Evolutionary conservation across 2,888 invertebrate genomes (phyloP).

Genomic region (Rhogogaster chlorosoma): DNA sequence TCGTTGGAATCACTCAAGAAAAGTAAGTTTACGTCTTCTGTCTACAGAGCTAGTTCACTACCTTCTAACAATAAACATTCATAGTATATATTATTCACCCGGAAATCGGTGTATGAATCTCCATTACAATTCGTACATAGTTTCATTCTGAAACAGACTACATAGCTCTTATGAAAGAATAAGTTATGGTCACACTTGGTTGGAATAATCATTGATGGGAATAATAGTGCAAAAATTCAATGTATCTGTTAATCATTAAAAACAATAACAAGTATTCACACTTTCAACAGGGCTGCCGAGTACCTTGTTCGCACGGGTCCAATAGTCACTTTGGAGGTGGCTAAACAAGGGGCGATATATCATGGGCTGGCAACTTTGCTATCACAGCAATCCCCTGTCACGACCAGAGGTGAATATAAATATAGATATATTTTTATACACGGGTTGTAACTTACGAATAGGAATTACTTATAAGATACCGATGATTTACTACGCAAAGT

Average conservation of each 20-base stretch:
- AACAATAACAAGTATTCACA: background rate
- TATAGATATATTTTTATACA: background rate
- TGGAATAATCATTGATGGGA: constrained; percentile 11
- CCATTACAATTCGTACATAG: background rate
- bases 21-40: constrained; percentile 76
- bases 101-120: background rate
- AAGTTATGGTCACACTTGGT: background rate
- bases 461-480: background rate
- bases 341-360: constrained; percentile 98
- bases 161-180: background rate
- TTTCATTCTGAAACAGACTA: constrained; percentile 30
- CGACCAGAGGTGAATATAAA: constrained; percentile 83
- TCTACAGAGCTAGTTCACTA: background rate
- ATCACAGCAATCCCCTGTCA: constrained; percentile 93
- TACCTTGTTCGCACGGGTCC: constrained; percentile 96
- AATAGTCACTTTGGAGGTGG: constrained; percentile 96
- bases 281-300: constrained; percentile 90
- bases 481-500: background rate
- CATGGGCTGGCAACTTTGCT: constrained; percentile 96
- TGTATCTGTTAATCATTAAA: background rate
- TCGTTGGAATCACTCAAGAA: constrained; percentile 88
- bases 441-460: background rate
- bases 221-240: background rate
- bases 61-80: constrained; percentile 1
- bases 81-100: background rate